Conservation (phyloP, 1,140 invertebrate genomes). For the Metaphire vulgaris region DNA sequence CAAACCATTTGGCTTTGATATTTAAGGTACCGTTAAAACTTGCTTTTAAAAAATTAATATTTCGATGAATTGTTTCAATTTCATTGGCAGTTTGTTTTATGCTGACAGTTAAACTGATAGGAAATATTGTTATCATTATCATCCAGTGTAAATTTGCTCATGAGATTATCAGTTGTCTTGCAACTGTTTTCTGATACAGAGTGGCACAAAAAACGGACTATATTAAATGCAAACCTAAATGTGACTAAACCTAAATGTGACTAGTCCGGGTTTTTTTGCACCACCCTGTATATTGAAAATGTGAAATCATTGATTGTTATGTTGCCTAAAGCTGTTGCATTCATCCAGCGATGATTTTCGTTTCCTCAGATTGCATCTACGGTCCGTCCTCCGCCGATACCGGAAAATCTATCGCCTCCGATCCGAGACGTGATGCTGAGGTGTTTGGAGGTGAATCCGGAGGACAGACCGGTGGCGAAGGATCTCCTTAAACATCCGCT, state of each 20-base stretch:
- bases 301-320: too few species aligned
- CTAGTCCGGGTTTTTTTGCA: too few species aligned
- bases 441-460: constrained; percentile 51
- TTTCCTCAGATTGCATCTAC: constrained; percentile 52
- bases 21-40: constrained; percentile 54
- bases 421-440: constrained; percentile 49
- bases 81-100: not conserved
- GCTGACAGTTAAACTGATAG: too few species aligned
- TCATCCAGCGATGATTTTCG: not conserved
- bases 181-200: too few species aligned
- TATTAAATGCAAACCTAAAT: too few species aligned
- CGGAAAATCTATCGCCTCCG: constrained; percentile 47
- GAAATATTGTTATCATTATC: too few species aligned
- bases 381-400: constrained; percentile 50
- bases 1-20: constrained; percentile 55
- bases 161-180: too few species aligned
- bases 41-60: constrained; percentile 5
- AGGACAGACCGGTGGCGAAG: constrained; percentile 51
- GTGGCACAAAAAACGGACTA: too few species aligned
- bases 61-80: too few species aligned
- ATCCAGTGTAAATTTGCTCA: too few species aligned
- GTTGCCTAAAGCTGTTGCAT: not conserved
- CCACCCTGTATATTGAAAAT: too few species aligned
- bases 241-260: too few species aligned
- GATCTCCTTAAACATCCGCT: constrained; percentile 52